phyloP scores from a whole-genome alignment of 2,797 vertebrate genomes.

The Mormyrus proboscirostris region DNA sequence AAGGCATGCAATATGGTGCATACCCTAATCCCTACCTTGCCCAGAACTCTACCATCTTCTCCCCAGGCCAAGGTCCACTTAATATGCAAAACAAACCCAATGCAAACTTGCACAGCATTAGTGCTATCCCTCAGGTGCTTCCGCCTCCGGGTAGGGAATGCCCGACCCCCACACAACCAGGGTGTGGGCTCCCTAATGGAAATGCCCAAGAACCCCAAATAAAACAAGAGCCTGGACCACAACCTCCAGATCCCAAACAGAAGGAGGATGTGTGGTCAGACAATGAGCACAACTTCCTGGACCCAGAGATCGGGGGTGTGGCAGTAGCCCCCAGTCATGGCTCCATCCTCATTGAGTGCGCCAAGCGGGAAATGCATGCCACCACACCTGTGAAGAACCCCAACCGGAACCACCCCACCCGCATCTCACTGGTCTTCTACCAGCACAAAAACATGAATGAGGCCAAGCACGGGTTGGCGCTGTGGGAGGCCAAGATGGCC shows the following conservation, averaged over 20 bases:
- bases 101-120: slow-evolving; percentile 54
- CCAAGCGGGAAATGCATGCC: slow-evolving; percentile 93
- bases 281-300: slow-evolving; percentile 95
- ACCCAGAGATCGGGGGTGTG: slow-evolving; percentile 92
- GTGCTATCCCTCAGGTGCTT: slow-evolving; percentile 60
- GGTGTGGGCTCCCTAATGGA: slow-evolving; percentile 57
- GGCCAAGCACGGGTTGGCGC: slow-evolving; percentile 88
- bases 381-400: slow-evolving; percentile 92
- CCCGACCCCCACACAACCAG: slow-evolving; percentile 55
- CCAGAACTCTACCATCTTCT: slow-evolving; percentile 59
- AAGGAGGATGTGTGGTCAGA: slow-evolving; percentile 93
- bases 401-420: slow-evolving; percentile 82
- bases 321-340: slow-evolving; percentile 93
- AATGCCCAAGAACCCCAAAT: slow-evolving; percentile 52
- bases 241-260: slow-evolving; percentile 49
- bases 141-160: slow-evolving; percentile 61
- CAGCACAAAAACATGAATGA: slow-evolving; percentile 98
- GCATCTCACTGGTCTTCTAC: slow-evolving; percentile 97
- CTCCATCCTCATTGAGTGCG: slow-evolving; percentile 96
- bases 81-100: slow-evolving; percentile 75
- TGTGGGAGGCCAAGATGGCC: slow-evolving; percentile 98
- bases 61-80: slow-evolving; percentile 64
- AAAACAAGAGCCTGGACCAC: slow-evolving; percentile 54
- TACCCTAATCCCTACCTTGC: slow-evolving; percentile 64
- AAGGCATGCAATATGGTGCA: slow-evolving; percentile 66